Conservation (phyloP, 2,888 invertebrate genomes). For the Cheilosia urbana region DNA sequence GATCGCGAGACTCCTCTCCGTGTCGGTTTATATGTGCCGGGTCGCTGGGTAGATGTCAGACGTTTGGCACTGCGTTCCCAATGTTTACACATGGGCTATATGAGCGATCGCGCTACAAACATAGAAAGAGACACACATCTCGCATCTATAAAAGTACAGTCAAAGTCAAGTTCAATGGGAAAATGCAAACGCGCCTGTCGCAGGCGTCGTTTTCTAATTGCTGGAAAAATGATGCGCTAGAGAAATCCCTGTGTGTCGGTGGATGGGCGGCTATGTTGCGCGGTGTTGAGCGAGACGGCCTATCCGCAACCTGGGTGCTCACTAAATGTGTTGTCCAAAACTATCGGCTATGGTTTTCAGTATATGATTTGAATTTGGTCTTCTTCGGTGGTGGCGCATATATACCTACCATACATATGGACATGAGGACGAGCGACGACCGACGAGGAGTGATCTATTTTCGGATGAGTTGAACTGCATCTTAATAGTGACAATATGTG, state of each 20-base stretch:
- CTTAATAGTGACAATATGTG: slow-evolving; percentile 42
- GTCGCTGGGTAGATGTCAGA: slow-evolving; percentile 75
- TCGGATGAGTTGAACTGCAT: slow-evolving; percentile 39
- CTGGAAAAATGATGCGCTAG: slow-evolving; percentile 48
- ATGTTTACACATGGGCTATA: slow-evolving; percentile 66
- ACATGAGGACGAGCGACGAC: not conserved
- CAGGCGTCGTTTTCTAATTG: slow-evolving; percentile 71
- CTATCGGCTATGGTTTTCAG: slow-evolving; percentile 27
- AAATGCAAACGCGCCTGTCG: slow-evolving; percentile 70
- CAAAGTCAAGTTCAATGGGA: slow-evolving; percentile 76
- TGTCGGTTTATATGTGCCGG: slow-evolving; percentile 65
- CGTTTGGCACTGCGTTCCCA: slow-evolving; percentile 70
- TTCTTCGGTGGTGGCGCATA: slow-evolving; percentile 24
- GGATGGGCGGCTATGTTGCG: not conserved
- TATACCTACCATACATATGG: slow-evolving; percentile 5
- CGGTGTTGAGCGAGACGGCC: slow-evolving; percentile 52
- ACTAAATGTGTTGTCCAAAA: slow-evolving; percentile 71
- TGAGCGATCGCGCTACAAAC: slow-evolving; percentile 39
- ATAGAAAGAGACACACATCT: slow-evolving; percentile 61
- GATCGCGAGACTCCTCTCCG: slow-evolving; percentile 51
- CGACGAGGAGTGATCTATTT: slow-evolving; percentile 35
- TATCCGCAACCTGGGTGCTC: slow-evolving; percentile 68
- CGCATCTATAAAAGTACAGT: slow-evolving; percentile 71
- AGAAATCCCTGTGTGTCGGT: slow-evolving; percentile 32
- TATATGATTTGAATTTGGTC: slow-evolving; percentile 30